Conservation (phyloP, 2,113 vertebrate genomes). For the Alaudala cheleensis region DNA sequence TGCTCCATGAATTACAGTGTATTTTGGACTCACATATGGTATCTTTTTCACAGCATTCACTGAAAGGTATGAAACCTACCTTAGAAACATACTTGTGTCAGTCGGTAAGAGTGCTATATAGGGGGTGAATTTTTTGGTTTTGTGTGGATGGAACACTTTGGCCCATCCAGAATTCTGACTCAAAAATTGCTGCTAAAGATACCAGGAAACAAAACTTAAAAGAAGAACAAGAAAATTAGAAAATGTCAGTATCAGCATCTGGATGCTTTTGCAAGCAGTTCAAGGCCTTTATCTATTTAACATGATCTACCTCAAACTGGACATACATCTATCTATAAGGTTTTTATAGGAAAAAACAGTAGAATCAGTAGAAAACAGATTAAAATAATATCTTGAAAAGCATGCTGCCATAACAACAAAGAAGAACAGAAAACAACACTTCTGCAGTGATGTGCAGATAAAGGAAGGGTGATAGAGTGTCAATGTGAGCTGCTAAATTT, state of each 20-base stretch:
- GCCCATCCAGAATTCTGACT: not conserved
- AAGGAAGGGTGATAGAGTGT: not conserved
- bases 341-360: not conserved
- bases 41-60: not conserved
- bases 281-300: not conserved
- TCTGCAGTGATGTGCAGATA: not conserved
- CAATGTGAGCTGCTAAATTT: not conserved
- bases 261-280: not conserved
- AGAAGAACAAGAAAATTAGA: not conserved
- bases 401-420: slow-evolving; percentile 9
- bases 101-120: not conserved
- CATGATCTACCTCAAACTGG: not conserved
- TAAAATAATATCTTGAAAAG: slow-evolving; percentile 21
- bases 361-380: not conserved
- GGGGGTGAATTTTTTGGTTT: not conserved
- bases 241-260: not conserved
- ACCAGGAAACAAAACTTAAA: not conserved
- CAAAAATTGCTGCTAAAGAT: not conserved
- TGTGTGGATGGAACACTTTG: not conserved
- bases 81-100: not conserved
- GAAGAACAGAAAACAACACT: not conserved
- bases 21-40: not conserved
- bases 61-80: not conserved
- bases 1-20: not conserved
- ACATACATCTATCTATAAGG: not conserved